phyloP scores from a whole-genome alignment of 2,797 vertebrate species.

The Mus spretus region DNA sequence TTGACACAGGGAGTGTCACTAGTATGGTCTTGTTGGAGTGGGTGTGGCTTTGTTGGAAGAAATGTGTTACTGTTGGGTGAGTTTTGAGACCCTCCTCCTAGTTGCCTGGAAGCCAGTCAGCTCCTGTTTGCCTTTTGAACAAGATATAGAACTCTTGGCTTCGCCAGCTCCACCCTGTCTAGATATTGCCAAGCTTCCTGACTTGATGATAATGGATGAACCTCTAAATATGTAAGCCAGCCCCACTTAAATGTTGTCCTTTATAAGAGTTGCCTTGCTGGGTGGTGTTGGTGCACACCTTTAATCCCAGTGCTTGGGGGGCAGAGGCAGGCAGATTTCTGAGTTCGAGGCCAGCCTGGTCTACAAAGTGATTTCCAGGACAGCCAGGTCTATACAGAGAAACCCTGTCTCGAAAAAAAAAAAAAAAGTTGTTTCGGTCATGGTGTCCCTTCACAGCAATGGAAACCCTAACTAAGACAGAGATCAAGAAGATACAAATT shows the following conservation, averaged over 20 bases:
- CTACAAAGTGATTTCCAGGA: too few relatives aligned
- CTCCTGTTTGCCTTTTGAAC: background rate
- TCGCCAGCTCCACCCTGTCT: background rate
- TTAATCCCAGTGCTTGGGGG: too few relatives aligned
- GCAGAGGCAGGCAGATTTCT: too few relatives aligned
- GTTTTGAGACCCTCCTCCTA: too few relatives aligned
- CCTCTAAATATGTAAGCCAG: background rate
- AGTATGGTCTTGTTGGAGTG: background rate
- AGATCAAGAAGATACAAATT: background rate
- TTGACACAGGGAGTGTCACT: background rate
- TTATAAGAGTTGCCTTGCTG: background rate
- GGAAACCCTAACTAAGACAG: background rate
- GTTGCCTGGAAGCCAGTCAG: background rate
- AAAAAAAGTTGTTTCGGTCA: background rate
- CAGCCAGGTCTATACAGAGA: too few relatives aligned
- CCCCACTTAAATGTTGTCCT: background rate
- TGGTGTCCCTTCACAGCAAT: background rate
- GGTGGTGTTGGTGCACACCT: too few relatives aligned
- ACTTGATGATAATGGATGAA: background rate
- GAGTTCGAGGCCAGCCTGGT: too few relatives aligned
- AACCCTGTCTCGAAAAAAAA: too few relatives aligned
- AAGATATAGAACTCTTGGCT: background rate
- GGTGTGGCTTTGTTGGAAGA: too few relatives aligned
- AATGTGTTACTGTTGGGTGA: too few relatives aligned
- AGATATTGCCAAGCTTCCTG: background rate